Percentiles rank a stretch among this genome's conserved stretches.
Conservation (phyloP, 2,113 vertebrate genomes). For the Alligator sinensis region DNA sequence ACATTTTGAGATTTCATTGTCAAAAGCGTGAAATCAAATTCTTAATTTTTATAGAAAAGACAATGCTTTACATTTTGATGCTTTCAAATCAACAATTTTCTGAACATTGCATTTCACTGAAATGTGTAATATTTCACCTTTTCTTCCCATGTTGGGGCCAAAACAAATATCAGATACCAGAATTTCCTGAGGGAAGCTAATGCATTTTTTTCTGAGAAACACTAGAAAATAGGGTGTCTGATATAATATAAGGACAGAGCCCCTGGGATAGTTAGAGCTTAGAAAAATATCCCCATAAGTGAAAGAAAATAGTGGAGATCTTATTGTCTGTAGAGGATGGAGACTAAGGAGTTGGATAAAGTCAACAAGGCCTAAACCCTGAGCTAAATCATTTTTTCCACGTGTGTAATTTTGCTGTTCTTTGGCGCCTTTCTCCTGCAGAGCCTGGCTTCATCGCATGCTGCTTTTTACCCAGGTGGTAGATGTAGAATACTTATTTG, state of each 20-base stretch:
- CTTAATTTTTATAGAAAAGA: slow-evolving; percentile 34
- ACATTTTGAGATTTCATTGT: slow-evolving; percentile 36
- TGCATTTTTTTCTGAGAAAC: not conserved
- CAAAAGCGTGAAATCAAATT: not conserved
- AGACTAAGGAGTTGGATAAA: not conserved
- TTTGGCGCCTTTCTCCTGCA: too few relatives aligned
- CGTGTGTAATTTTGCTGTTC: too few relatives aligned
- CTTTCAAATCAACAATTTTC: slow-evolving; percentile 23
- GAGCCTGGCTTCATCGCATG: too few relatives aligned
- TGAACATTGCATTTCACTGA: not conserved
- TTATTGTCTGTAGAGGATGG: not conserved
- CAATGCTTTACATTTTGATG: not conserved
- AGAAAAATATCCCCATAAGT: not conserved
- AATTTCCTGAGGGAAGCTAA: not conserved
- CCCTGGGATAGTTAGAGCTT: not conserved
- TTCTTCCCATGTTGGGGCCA: not conserved
- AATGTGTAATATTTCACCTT: not conserved
- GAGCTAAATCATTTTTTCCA: too few relatives aligned
- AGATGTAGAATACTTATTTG: too few relatives aligned
- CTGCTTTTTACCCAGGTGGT: too few relatives aligned
- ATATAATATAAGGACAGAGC: not conserved
- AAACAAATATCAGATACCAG: not conserved
- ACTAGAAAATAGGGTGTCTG: not conserved
- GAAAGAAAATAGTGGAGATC: not conserved
- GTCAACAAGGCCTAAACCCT: too few relatives aligned